These are phyloP conservation scores for Gallinago media DNA, from an alignment of 2,113 vertebrate species.

Conservation along the genomic window DNA sequence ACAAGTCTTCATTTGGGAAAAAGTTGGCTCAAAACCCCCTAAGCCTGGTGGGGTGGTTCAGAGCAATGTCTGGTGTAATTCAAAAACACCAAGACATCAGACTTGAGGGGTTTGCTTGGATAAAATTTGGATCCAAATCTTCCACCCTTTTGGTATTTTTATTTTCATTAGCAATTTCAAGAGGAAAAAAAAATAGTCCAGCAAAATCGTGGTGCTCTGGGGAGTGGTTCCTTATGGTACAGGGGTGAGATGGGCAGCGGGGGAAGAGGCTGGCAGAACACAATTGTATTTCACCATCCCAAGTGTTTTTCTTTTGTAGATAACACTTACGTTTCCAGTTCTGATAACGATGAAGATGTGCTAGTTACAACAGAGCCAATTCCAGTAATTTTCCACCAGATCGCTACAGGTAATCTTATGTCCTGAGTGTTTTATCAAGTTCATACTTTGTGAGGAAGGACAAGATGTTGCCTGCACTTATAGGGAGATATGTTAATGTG, in stretches of 20 bases:
- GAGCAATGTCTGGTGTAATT: background rate
- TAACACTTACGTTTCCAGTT: constrained; percentile 92
- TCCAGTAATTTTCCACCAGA: constrained; percentile 90
- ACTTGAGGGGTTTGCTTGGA: background rate
- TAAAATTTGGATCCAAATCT: background rate
- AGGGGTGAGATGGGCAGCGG: background rate
- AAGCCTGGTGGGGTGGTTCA: background rate
- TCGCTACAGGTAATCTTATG: constrained; percentile 84
- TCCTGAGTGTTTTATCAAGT: background rate
- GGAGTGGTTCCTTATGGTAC: background rate
- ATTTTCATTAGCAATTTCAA: background rate
- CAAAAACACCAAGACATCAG: rapidly evolving
- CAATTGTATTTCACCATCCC: background rate
- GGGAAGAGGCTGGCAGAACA: background rate
- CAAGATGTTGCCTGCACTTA: background rate
- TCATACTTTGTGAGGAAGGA: background rate
- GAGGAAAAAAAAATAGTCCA: rapidly evolving
- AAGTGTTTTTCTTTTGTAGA: constrained; percentile 74
- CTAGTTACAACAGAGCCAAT: constrained; percentile 91
- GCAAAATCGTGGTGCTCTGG: background rate
- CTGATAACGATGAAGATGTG: constrained; percentile 91
- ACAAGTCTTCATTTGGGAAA: background rate
- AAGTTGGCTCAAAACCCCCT: background rate
- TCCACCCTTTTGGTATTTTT: background rate
- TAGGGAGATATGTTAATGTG: background rate